Base-by-base conservation (phyloP, 1,140 invertebrate genomes). In the Diuraphis noxia region DNA sequence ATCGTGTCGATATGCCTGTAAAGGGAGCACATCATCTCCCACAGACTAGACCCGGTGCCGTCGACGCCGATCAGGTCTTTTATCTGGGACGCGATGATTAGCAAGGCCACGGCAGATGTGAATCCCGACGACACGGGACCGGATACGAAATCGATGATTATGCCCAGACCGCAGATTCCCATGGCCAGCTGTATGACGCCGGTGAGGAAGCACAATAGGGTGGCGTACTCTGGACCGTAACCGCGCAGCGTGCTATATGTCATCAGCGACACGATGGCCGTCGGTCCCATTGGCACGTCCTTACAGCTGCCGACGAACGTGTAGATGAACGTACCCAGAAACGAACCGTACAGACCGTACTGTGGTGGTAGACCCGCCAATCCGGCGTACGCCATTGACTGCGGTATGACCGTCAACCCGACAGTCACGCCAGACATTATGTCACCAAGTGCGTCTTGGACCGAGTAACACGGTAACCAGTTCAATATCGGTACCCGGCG, bases 101-200 rank as follows among this genome's bases (percentile, higher is more conserved):
- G 98, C 34, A 99, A 94, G 34, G 98, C 98, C 23, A 98, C 98
- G 1, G 98, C 98, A 2, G 97, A 98, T 0, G 98, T 98, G 93
- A 99, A 99, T 30, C 98, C 97, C 23, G 97, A 98, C 25, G 98
- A 98, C 1, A 99, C 98, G 0, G 98, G 97, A 9, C 97, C 97
- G 0, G 97, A 98, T 1, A 99, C 97, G 94, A 98, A 99, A 94
- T 98, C 97, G 87, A 99, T 97, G 49, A 99, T 94, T 93, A 99
- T 94, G 97, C 96, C 97, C 92, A 99, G 95, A 72, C 98, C 97
- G 49, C 98, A 95, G 38, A 98, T 93, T 2, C 98, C 98, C 96
- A 98, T 97, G 9, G 97, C 92, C 8, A 98, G 93, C 93, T 98
- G 96, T 4, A 98, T 95, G 46, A 97, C 93, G 3, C 98, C 98